phyloP scores from a whole-genome alignment of 2,113 vertebrate species.

The Festucalex cinctus region DNA sequence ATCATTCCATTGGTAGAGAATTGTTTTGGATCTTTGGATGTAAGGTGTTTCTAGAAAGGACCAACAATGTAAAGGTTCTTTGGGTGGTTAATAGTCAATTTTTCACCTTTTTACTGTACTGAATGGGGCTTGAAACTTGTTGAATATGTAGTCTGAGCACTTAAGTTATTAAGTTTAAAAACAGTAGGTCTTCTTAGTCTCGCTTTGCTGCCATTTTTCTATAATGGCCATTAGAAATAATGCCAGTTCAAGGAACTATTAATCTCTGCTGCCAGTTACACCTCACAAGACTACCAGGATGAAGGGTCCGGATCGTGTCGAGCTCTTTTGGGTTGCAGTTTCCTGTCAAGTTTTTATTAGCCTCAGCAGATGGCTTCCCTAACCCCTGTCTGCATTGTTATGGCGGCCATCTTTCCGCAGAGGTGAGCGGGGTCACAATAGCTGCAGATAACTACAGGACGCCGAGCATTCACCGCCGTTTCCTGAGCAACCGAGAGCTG shows the following conservation, averaged over 20 bases:
- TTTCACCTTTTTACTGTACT: background rate
- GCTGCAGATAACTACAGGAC: slow-evolving; percentile 37
- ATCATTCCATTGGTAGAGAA: too few species aligned
- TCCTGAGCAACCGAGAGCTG: slow-evolving; percentile 41
- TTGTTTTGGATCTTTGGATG: background rate
- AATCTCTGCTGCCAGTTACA: slow-evolving; percentile 45
- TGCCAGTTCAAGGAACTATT: background rate
- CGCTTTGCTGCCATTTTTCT: slow-evolving; percentile 8
- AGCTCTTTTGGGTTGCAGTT: slow-evolving; percentile 47
- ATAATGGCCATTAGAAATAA: background rate
- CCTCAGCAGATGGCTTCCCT: slow-evolving; percentile 71
- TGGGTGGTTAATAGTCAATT: too few species aligned
- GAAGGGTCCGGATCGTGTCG: slow-evolving; percentile 42
- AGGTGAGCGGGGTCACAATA: slow-evolving; percentile 63
- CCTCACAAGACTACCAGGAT: slow-evolving; percentile 32
- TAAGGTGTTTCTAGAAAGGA: too few species aligned
- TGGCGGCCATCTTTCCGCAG: slow-evolving; percentile 48
- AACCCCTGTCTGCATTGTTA: slow-evolving; percentile 51
- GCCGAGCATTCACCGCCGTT: slow-evolving; percentile 59
- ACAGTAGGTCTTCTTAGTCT: background rate
- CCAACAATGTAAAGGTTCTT: too few species aligned
- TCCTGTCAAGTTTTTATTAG: slow-evolving; percentile 71
- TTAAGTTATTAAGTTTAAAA: background rate
- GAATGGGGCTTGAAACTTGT: background rate
- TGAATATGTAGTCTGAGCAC: too few species aligned